Evolutionary conservation across 2,888 invertebrate genomes (phyloP), one percentile per base, ranked within the genome.

Genomic region (Sinopyrophorus schimmeli): DNA sequence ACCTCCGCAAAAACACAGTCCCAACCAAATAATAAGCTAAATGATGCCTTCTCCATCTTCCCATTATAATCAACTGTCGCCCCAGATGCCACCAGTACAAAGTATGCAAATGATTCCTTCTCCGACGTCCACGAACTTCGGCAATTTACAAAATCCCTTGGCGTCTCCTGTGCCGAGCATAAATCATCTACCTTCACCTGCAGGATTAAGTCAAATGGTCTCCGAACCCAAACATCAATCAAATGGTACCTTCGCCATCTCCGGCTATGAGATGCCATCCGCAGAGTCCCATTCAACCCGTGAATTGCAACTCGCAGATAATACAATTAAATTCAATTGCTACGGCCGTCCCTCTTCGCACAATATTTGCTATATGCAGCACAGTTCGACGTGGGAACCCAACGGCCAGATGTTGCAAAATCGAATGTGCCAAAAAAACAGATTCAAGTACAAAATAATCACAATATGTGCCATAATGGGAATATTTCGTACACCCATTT

Each of bases 1-100:
- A 68, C 57, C 62, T 28, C 23, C 53, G 4, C 65, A 58, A 24
- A 68, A 67, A 47, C 64, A 65, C 2, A 68, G 62, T 31, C 57
- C 62, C 5, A 24, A 16, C 27, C 10, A 41, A 42, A 40, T 47
- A 41, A 38, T 61, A 28, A 55, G 40, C 17, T 59, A 59, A 46
- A 55, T 62, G 14, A 38, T 60, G 26, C 55, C 61, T 21, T 28
- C 38, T 7, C 24, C 42, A 11, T 23, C 20, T 6, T n/a, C n/a
- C n/a, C 4, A 6, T 20, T 20, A 5, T 20, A n/a, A n/a, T n/a
- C n/a, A n/a, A n/a, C n/a, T n/a, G n/a, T n/a, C n/a, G n/a, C n/a
- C n/a, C n/a, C n/a, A n/a, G n/a, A n/a, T n/a, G n/a, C n/a, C n/a
- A n/a, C n/a, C n/a, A n/a, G n/a, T n/a, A n/a, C n/a, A n/a, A n/a